Conservation (phyloP, 2,888 invertebrate species). For the Arge pagana region DNA sequence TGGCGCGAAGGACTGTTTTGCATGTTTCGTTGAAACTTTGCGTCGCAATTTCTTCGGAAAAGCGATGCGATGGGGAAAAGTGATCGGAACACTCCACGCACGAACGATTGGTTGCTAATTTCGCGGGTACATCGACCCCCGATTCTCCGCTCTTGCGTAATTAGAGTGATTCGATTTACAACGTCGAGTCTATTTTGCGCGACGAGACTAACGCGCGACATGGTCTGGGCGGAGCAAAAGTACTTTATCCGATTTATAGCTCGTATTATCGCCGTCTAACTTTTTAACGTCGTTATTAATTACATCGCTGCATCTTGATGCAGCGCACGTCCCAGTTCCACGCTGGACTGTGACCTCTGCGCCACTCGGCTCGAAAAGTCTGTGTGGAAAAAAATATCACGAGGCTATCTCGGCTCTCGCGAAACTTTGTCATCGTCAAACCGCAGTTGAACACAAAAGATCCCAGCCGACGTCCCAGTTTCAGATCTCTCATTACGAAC, state of each 20-base stretch:
- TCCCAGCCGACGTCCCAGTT: too few species aligned
- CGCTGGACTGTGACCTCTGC: constrained; percentile 3
- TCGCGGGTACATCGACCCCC: constrained; percentile 1
- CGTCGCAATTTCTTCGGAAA: too few species aligned
- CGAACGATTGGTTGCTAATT: constrained; percentile 6
- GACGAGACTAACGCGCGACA: constrained; percentile 7
- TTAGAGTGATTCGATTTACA: constrained; percentile 6
- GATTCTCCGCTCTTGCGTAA: not conserved
- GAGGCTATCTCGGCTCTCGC: too few species aligned
- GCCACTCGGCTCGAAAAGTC: not conserved
- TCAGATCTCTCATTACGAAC: too few species aligned
- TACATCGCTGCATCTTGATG: constrained; percentile 3
- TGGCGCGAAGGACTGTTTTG: too few species aligned
- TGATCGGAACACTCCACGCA: too few species aligned
- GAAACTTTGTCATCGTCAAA: too few species aligned
- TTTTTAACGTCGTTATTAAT: constrained; percentile 9
- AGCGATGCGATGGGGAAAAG: too few species aligned
- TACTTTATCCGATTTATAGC: constrained; percentile 13
- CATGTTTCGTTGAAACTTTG: too few species aligned
- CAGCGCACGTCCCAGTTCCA: constrained; percentile 3
- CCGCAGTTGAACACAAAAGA: too few species aligned
- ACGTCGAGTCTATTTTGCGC: not conserved
- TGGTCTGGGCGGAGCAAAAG: constrained; percentile 19
- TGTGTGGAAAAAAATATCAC: too few species aligned
- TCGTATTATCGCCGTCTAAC: constrained; percentile 13